Percentiles rank a stretch among this genome's conserved stretches.
Evolutionary conservation across 2,797 vertebrate species (phyloP).

Genomic region (Onychomys torridus): DNA sequence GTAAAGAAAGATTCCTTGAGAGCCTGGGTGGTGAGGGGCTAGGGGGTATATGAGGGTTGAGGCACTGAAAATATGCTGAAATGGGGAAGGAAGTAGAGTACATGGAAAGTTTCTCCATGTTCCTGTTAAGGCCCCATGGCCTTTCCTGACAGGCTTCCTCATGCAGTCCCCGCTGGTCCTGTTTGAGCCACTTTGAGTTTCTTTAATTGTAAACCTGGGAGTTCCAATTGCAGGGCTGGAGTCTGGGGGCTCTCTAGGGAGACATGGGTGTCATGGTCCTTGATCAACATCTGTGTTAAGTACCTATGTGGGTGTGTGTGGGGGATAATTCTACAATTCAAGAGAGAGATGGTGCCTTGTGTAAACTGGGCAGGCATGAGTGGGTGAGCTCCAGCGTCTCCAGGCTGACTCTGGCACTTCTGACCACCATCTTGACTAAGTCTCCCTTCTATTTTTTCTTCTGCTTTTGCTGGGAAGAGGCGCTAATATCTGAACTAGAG

Average conservation of each 20-base stretch:
- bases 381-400: background rate
- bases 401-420: background rate
- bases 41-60: background rate
- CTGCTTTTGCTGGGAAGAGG: background rate
- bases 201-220: constrained; percentile 73
- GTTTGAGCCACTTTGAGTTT: background rate
- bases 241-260: background rate
- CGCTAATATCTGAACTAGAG: background rate
- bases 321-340: background rate
- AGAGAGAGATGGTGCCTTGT: background rate
- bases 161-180: background rate
- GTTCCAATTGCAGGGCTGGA: background rate
- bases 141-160: background rate
- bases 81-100: background rate
- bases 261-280: background rate
- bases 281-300: background rate
- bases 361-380: background rate
- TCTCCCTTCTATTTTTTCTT: background rate
- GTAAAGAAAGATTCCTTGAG: background rate
- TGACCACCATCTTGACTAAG: background rate
- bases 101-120: no score
- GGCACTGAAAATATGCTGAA: background rate
- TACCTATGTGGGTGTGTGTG: background rate
- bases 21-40: rapidly evolving
- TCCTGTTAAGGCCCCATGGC: background rate